These are phyloP conservation scores for Amiota mariae DNA, from an alignment of 2,888 invertebrate species.

Conservation along the genomic window DNA sequence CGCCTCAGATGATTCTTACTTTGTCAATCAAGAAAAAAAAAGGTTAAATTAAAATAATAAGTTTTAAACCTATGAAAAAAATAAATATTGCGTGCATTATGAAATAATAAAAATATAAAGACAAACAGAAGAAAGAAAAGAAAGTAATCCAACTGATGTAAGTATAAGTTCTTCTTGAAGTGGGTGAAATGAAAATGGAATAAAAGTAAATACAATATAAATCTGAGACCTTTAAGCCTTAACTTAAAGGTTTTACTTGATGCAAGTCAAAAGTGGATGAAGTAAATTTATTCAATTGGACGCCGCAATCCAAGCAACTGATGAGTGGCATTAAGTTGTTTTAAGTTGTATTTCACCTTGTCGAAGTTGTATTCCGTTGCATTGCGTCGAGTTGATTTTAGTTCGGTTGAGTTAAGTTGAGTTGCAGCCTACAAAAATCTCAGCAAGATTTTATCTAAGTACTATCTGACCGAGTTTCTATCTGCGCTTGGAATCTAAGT, in stretches of 20 bases:
- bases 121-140: neutral
- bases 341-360: constrained; percentile 2
- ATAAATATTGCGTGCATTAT: neutral
- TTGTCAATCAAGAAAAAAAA: no score
- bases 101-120: constrained; percentile 14
- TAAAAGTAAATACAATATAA: neutral
- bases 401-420: neutral
- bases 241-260: constrained; percentile 27
- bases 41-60: no score
- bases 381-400: neutral
- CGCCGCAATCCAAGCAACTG: neutral
- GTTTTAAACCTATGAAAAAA: no score
- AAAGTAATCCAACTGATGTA: neutral
- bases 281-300: neutral
- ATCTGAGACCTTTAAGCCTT: constrained; percentile 17
- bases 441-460: no score
- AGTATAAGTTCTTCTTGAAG: constrained; percentile 1
- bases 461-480: no score
- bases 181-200: neutral
- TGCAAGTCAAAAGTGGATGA: constrained; percentile 13
- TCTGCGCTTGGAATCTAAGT: no score
- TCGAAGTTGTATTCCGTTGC: neutral
- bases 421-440: no score
- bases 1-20: no score
- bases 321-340: neutral